phyloP scores from a whole-genome alignment of 2,888 invertebrate genomes.

The Agonopterix arenella region DNA sequence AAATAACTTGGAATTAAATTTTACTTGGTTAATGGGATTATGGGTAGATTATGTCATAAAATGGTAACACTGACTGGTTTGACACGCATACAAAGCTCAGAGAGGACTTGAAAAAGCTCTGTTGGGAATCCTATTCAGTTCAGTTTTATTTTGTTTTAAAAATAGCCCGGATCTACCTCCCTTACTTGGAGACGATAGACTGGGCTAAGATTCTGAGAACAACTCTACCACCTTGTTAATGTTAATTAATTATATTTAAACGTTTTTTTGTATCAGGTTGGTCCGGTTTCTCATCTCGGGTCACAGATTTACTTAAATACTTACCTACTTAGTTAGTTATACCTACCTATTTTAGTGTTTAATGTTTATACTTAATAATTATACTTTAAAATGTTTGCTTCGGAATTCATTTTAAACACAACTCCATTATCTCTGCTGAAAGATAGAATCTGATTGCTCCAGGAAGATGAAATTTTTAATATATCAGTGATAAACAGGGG shows the following conservation, averaged over 20 bases:
- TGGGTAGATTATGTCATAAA: neutral
- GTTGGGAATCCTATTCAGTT: neutral
- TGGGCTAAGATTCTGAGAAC: constrained; percentile 10
- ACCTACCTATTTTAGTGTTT: neutral
- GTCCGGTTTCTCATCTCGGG: constrained; percentile 23
- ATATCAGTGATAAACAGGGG: too few relatives aligned
- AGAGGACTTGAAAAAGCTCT: neutral
- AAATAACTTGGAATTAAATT: too few relatives aligned
- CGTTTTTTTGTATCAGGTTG: constrained; percentile 33
- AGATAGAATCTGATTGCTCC: too few relatives aligned
- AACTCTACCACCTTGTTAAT: neutral
- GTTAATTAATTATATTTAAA: constrained; percentile 13
- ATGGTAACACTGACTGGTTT: constrained; percentile 6
- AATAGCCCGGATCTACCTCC: constrained; percentile 22
- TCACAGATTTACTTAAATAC: neutral
- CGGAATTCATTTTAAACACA: too few relatives aligned
- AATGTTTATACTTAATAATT: too few relatives aligned
- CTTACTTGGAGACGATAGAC: neutral
- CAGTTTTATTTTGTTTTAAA: constrained; percentile 39
- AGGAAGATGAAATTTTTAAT: too few relatives aligned
- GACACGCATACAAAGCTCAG: constrained; percentile 9
- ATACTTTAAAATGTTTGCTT: too few relatives aligned
- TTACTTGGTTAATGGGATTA: neutral
- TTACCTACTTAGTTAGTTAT: neutral
- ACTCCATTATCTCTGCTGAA: too few relatives aligned